Evolutionary conservation across 1,140 invertebrate genomes (phyloP).

Genomic region (Drosophila kikkawai): DNA sequence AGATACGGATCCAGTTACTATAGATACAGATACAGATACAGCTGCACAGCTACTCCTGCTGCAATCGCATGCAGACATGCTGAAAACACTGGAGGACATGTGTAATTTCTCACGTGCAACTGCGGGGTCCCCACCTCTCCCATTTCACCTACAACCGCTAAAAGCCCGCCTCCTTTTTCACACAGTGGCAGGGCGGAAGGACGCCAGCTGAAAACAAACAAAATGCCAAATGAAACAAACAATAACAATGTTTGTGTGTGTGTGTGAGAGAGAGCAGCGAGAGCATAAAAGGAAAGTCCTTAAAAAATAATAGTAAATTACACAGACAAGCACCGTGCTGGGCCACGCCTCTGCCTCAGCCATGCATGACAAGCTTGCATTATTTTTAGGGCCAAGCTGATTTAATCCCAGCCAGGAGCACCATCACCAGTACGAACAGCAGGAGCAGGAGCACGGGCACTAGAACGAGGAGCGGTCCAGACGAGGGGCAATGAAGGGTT

Average conservation of each 20-base stretch:
- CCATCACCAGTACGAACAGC: neutral
- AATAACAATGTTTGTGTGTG: slow-evolving; percentile 62
- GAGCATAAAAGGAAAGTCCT: slow-evolving; percentile 76
- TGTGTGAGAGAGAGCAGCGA: slow-evolving; percentile 41
- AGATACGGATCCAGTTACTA: slow-evolving; percentile 22
- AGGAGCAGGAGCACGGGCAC: slow-evolving; percentile 13
- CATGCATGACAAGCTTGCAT: slow-evolving; percentile 78
- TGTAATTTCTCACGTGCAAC: slow-evolving; percentile 79
- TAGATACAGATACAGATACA: slow-evolving; percentile 9
- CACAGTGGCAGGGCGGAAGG: slow-evolving; percentile 4
- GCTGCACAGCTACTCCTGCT: slow-evolving; percentile 28
- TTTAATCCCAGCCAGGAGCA: slow-evolving; percentile 60
- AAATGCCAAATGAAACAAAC: slow-evolving; percentile 75
- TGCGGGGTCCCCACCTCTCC: slow-evolving; percentile 23
- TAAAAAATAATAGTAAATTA: slow-evolving; percentile 82
- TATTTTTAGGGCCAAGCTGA: slow-evolving; percentile 74
- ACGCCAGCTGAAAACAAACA: slow-evolving; percentile 42
- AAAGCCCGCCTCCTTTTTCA: slow-evolving; percentile 5
- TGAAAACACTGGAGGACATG: slow-evolving; percentile 72
- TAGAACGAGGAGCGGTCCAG: slow-evolving; percentile 23
- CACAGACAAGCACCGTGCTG: slow-evolving; percentile 58
- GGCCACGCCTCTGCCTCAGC: slow-evolving; percentile 30
- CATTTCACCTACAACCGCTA: neutral
- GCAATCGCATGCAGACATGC: slow-evolving; percentile 49
- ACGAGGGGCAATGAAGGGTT: slow-evolving; percentile 45